Evolutionary conservation across 1,140 invertebrate genomes (phyloP).

Genomic region (Macrosteles quadrilineatus): DNA sequence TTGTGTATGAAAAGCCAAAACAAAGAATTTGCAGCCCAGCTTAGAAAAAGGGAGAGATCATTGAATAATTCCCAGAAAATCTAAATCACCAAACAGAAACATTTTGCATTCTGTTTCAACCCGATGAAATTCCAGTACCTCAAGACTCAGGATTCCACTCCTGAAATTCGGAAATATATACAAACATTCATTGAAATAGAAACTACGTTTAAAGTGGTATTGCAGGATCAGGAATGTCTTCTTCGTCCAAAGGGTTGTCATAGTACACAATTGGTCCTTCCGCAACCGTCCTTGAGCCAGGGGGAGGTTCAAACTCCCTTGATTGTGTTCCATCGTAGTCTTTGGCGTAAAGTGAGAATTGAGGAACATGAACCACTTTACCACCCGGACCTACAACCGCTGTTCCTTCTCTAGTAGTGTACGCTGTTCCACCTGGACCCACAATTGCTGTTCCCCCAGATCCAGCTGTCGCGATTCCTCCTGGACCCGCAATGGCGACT

Average conservation of each 20-base stretch:
- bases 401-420: constrained; percentile 66
- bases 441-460: constrained; percentile 72
- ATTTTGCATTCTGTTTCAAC: no score
- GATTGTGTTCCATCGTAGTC: constrained; percentile 8
- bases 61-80: no score
- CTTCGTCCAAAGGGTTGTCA: constrained; percentile 38
- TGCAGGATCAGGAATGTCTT: constrained; percentile 25
- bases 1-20: no score
- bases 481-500: constrained; percentile 71
- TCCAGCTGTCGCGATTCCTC: constrained; percentile 70
- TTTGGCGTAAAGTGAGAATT: constrained; percentile 6
- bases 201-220: constrained; percentile 2
- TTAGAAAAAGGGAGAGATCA: no score
- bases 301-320: constrained; percentile 40
- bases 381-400: constrained; percentile 69
- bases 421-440: constrained; percentile 68
- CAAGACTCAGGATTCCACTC: no score
- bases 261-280: constrained; percentile 69
- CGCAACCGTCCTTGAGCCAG: constrained; percentile 64
- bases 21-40: no score
- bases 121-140: no score
- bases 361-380: constrained; percentile 58
- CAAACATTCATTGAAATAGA: no score
- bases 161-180: no score
- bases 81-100: no score